Percentiles rank a stretch among this genome's conserved stretches.
phyloP scores from a whole-genome alignment of 2,888 invertebrate genomes.

The Furcula furcula region DNA sequence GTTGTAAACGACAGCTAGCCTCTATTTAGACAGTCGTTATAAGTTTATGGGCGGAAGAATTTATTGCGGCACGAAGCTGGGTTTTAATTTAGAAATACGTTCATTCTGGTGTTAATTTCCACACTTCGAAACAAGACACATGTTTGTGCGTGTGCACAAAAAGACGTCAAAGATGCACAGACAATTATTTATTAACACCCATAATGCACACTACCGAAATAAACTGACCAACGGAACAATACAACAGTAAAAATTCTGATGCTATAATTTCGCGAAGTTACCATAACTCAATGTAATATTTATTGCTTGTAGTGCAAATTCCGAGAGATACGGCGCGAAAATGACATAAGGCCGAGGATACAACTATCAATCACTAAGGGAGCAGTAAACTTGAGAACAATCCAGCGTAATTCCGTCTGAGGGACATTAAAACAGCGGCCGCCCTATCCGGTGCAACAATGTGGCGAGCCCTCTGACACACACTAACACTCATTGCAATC shows the following conservation, averaged over 20 bases:
- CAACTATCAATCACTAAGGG: slow-evolving; percentile 78
- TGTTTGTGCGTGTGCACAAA: slow-evolving; percentile 9
- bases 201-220: slow-evolving; percentile 14
- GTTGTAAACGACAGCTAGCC: slow-evolving; percentile 69
- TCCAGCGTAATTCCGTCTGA: slow-evolving; percentile 81
- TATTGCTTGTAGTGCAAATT: slow-evolving; percentile 73
- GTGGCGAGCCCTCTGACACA: slow-evolving; percentile 36
- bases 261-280: slow-evolving; percentile 60
- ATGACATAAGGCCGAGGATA: slow-evolving; percentile 79
- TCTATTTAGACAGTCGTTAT: slow-evolving; percentile 77
- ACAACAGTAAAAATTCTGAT: slow-evolving; percentile 34
- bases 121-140: slow-evolving; percentile 47
- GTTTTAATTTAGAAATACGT: slow-evolving; percentile 75
- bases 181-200: slow-evolving; percentile 27
- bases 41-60: slow-evolving; percentile 70
- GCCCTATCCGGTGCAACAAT: slow-evolving; percentile 81
- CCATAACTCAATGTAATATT: slow-evolving; percentile 73
- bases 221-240: slow-evolving; percentile 21
- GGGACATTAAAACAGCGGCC: slow-evolving; percentile 79
- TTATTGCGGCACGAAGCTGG: slow-evolving; percentile 63
- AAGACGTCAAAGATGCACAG: slow-evolving; percentile 15
- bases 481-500: neutral
- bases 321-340: slow-evolving; percentile 72
- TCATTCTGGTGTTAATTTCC: slow-evolving; percentile 68
- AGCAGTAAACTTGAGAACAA: slow-evolving; percentile 80